Conservation (phyloP, 2,888 invertebrate species). For the Gymnoscelis rufifasciata region DNA sequence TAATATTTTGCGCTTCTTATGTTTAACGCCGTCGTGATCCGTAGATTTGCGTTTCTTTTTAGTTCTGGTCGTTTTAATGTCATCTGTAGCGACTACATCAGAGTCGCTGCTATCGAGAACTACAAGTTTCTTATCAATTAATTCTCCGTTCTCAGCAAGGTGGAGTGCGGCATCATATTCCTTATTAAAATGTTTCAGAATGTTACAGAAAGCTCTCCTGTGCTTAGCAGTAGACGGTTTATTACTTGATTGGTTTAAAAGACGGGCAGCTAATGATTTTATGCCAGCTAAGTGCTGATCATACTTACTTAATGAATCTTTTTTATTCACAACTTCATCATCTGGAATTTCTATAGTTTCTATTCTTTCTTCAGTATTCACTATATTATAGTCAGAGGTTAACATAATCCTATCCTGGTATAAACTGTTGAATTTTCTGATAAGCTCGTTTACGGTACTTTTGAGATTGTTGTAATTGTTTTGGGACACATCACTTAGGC, state of each 20-base stretch:
- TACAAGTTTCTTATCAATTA: slow-evolving; percentile 50
- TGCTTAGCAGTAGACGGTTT: slow-evolving; percentile 46
- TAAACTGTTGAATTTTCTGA: slow-evolving; percentile 52
- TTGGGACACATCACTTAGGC: background rate
- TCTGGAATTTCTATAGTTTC: slow-evolving; percentile 61
- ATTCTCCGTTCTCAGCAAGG: slow-evolving; percentile 44
- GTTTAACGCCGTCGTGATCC: slow-evolving; percentile 1
- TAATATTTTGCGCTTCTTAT: slow-evolving; percentile 46
- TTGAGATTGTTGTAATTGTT: slow-evolving; percentile 10
- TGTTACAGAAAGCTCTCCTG: slow-evolving; percentile 53
- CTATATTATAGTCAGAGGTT: slow-evolving; percentile 41
- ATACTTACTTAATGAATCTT: slow-evolving; percentile 33
- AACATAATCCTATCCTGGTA: slow-evolving; percentile 48
- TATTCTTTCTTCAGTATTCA: slow-evolving; percentile 31
- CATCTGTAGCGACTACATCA: slow-evolving; percentile 34
- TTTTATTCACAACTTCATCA: slow-evolving; percentile 42
- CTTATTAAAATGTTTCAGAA: slow-evolving; percentile 60
- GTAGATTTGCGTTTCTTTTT: slow-evolving; percentile 18
- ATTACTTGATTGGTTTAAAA: slow-evolving; percentile 46
- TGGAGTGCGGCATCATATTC: slow-evolving; percentile 57
- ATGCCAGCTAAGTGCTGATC: slow-evolving; percentile 47
- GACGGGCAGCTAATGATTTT: slow-evolving; percentile 44
- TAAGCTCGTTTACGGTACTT: slow-evolving; percentile 39
- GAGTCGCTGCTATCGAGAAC: slow-evolving; percentile 56
- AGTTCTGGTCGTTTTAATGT: slow-evolving; percentile 32